Conservation (phyloP, 2,113 vertebrate species). For the Mixornis gularis region DNA sequence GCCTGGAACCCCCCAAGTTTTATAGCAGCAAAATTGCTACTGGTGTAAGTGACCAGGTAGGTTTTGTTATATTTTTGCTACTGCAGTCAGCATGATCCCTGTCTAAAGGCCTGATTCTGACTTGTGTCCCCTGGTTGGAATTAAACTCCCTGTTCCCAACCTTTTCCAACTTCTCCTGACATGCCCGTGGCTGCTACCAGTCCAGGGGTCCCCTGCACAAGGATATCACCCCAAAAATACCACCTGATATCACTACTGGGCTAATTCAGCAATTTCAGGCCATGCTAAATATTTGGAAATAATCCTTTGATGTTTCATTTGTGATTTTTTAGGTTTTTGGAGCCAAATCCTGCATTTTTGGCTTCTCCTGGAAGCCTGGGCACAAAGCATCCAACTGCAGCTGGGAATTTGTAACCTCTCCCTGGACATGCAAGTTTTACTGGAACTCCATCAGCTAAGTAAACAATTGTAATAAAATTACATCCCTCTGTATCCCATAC, state of each 20-base stretch:
- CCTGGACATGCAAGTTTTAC: neutral
- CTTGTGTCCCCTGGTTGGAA: neutral
- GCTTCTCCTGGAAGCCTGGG: neutral
- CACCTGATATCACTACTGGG: neutral
- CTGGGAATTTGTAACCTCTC: neutral
- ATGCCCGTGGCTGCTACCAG: fast-evolving
- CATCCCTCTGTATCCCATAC: neutral
- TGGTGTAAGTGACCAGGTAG: neutral
- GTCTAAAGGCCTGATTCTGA: neutral
- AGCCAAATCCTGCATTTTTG: neutral
- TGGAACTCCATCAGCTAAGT: neutral
- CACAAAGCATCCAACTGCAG: fast-evolving
- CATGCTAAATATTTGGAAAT: neutral
- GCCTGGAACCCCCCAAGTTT: neutral
- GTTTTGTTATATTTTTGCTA: neutral
- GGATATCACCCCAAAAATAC: neutral
- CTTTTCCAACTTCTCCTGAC: neutral
- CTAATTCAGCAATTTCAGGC: neutral
- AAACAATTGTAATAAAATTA: neutral
- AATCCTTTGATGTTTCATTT: neutral
- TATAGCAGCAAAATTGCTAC: neutral
- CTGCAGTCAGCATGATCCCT: neutral
- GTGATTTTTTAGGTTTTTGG: neutral
- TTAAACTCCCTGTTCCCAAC: fast-evolving
- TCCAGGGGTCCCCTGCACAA: neutral